Percentiles rank a stretch among this genome's conserved stretches.
Evolutionary conservation across 2,888 invertebrate species (phyloP).

Genomic region (Dioctria rufipes): DNA sequence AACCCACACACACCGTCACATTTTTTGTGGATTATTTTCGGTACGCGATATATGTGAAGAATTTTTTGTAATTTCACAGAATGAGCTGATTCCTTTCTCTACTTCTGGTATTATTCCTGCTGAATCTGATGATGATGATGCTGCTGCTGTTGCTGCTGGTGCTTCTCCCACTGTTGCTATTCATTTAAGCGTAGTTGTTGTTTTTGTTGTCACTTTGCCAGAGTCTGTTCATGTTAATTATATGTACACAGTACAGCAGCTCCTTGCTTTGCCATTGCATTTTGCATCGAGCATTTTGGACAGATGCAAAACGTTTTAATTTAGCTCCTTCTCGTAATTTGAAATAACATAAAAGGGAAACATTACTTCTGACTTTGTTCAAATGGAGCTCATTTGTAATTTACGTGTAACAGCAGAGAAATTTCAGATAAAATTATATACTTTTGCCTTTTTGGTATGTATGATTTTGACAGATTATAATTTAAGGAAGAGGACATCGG

Average conservation of each 20-base stretch:
- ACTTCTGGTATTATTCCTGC: not conserved
- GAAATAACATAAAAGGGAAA: constrained; percentile 12
- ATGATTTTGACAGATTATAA: not conserved
- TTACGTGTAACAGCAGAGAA: not conserved
- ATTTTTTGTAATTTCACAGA: not conserved
- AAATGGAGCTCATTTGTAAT: not conserved
- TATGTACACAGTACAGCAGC: not conserved
- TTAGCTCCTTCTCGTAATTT: constrained; percentile 14
- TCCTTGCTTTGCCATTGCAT: not conserved
- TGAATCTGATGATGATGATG: not conserved
- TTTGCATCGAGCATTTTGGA: constrained; percentile 19
- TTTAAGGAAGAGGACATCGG: too few species aligned
- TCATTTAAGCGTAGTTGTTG: not conserved
- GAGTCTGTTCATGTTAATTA: constrained; percentile 19
- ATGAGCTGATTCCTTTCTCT: not conserved
- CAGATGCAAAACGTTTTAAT: constrained; percentile 23
- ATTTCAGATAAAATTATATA: not conserved
- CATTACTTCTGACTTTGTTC: not conserved
- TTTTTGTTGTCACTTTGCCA: not conserved
- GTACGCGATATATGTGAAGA: not conserved
- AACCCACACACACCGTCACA: constrained; percentile 1
- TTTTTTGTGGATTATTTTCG: not conserved
- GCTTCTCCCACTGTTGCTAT: not conserved
- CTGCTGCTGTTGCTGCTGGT: not conserved
- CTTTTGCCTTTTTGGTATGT: not conserved